Evolutionary conservation across 1,140 invertebrate species (phyloP).

Genomic region (Gonatopus flavifemur): DNA sequence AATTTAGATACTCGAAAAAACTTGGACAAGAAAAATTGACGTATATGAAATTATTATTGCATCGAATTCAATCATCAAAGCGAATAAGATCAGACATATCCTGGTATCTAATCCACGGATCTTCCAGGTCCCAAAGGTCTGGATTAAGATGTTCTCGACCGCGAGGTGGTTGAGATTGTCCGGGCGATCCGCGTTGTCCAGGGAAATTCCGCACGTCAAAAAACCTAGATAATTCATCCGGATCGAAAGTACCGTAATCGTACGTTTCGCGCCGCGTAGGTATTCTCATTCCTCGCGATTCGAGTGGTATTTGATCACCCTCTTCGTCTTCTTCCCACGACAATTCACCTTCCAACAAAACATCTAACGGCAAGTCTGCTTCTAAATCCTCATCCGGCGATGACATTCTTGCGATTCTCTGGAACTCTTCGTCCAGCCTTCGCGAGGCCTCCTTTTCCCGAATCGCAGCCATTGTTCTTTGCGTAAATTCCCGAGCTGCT

Average conservation of each 20-base stretch:
- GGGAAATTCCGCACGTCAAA: constrained; percentile 31
- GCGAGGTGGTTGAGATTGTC: constrained; percentile 5
- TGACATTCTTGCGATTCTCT: constrained; percentile 11
- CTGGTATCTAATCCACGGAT: constrained; percentile 20
- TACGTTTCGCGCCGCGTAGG: neutral
- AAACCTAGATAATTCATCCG: constrained; percentile 32
- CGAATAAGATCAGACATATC: constrained; percentile 24
- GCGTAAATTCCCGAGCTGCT: constrained; percentile 22
- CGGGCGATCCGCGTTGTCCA: neutral
- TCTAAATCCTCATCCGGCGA: neutral
- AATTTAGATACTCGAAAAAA: no score
- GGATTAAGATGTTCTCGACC: constrained; percentile 18
- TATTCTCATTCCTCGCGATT: neutral
- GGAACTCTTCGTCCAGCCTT: constrained; percentile 19
- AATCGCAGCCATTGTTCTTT: constrained; percentile 5
- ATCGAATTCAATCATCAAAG: no score
- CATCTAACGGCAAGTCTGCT: constrained; percentile 15
- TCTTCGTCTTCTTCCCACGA: constrained; percentile 28
- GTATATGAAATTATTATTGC: no score
- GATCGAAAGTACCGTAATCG: constrained; percentile 7
- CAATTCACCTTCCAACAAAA: constrained; percentile 24
- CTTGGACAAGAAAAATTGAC: no score
- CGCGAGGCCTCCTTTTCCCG: constrained; percentile 10
- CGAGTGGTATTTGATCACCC: constrained; percentile 2
- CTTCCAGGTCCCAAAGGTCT: constrained; percentile 31